Evolutionary conservation across 1,140 invertebrate genomes (phyloP).

Genomic region (Anthonomus grandis): DNA sequence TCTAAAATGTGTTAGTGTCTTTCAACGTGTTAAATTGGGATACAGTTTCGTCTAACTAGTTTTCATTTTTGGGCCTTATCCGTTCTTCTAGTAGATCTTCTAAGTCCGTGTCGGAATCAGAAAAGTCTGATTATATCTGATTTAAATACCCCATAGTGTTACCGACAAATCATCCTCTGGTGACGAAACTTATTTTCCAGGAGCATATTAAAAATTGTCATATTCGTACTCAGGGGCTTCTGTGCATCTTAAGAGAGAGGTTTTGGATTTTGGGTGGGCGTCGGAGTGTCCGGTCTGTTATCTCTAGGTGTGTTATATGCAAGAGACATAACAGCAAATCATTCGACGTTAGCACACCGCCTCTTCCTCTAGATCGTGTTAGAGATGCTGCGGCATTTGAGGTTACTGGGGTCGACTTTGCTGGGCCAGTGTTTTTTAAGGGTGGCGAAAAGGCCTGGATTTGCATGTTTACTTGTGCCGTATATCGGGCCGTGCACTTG

Average conservation of each 20-base stretch:
- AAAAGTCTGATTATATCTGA: constrained; percentile 22
- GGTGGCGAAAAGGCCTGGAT: constrained; percentile 10
- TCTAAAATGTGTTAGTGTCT: too few species aligned
- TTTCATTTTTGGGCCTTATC: constrained; percentile 3
- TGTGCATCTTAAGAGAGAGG: constrained; percentile 23
- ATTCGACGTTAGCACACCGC: constrained; percentile 26
- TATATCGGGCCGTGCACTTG: constrained; percentile 45
- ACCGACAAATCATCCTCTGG: constrained; percentile 29
- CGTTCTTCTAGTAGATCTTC: constrained; percentile 4
- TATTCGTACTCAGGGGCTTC: constrained; percentile 18
- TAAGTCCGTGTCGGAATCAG: background rate
- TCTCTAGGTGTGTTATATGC: constrained; percentile 39
- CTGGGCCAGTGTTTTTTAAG: constrained; percentile 34
- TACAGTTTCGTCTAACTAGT: background rate
- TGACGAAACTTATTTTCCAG: constrained; percentile 9
- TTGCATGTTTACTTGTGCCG: constrained; percentile 38
- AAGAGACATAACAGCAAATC: constrained; percentile 33
- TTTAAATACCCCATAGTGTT: constrained; percentile 39
- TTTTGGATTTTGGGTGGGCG: constrained; percentile 27
- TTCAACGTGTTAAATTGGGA: constrained; percentile 16
- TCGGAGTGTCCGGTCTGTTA: constrained; percentile 30
- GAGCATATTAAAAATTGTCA: constrained; percentile 14
- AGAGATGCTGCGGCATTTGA: constrained; percentile 32
- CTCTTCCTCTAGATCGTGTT: constrained; percentile 39
- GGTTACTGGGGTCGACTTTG: constrained; percentile 35